phyloP scores from a whole-genome alignment of 2,888 invertebrate species.

The Synanthedon vespiformis region DNA sequence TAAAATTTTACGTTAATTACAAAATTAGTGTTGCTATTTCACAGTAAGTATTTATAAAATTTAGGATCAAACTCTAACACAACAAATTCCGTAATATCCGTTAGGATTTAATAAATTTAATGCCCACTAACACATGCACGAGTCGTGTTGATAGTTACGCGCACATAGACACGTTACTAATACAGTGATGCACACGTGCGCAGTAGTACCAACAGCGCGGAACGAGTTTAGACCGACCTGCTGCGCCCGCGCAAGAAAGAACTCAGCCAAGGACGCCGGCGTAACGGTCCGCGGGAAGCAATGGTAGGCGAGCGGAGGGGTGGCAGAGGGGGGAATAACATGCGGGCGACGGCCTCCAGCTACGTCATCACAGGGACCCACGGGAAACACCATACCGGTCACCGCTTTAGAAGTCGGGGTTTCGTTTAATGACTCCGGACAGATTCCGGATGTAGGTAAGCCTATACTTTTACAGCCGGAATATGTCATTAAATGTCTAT shows the following conservation, averaged over 20 bases:
- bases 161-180: constrained; percentile 14
- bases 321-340: constrained; percentile 8
- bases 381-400: neutral
- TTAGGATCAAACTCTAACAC: constrained; percentile 1
- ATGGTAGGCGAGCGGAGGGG: constrained; percentile 8
- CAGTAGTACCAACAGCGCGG: constrained; percentile 42
- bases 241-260: constrained; percentile 56
- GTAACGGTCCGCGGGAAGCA: constrained; percentile 47
- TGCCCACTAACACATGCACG: constrained; percentile 23
- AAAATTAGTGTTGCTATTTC: neutral
- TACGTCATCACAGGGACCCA: constrained; percentile 15
- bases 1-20: neutral
- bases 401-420: too few species aligned
- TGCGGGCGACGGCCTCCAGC: constrained; percentile 20
- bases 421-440: too few species aligned
- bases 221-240: constrained; percentile 63
- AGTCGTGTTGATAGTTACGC: constrained; percentile 9
- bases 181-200: constrained; percentile 44
- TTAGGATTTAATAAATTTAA: constrained; percentile 50
- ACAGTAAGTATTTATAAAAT: neutral
- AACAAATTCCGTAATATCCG: constrained; percentile 66
- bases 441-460: too few species aligned
- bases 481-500: too few species aligned
- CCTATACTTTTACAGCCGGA: too few species aligned
- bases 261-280: constrained; percentile 69